Percentiles rank a stretch among this genome's conserved stretches.
These are phyloP conservation scores for Pedicia rivosa DNA, from an alignment of 2,888 invertebrate genomes.

Conservation along the genomic window DNA sequence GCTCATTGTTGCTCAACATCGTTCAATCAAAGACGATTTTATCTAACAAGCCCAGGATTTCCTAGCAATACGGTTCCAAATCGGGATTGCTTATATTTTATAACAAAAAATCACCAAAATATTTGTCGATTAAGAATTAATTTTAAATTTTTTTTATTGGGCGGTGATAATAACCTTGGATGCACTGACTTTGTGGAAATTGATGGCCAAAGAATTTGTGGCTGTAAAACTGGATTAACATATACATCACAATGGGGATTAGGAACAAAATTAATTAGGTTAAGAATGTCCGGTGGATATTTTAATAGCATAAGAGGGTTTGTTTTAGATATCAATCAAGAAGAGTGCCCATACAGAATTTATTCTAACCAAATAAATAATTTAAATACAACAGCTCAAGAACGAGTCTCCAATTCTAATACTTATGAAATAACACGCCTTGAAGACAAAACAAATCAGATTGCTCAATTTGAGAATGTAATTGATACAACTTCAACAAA, in stretches of 20 bases:
- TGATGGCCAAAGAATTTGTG: conserved; percentile 39
- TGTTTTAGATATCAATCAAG: conserved; percentile 37
- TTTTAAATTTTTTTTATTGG: conserved; percentile 38
- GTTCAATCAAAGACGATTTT: conserved; percentile 32
- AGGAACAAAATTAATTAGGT: conserved; percentile 30
- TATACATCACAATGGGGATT: conserved; percentile 22
- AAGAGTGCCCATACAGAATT: conserved; percentile 32
- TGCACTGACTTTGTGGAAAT: conserved; percentile 38
- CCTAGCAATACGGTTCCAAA: conserved; percentile 29
- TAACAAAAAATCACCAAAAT: conserved; percentile 31
- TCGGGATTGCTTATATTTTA: conserved; percentile 34
- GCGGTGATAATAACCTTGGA: conserved; percentile 19
- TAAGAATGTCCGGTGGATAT: conserved; percentile 30
- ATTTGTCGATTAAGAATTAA: conserved; percentile 36
- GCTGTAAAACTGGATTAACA: conserved; percentile 32
- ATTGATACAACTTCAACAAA: conserved; percentile 9
- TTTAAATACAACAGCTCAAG: neutral
- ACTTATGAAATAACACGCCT: neutral
- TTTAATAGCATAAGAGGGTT: conserved; percentile 33
- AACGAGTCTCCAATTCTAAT: neutral
- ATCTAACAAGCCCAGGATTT: conserved; percentile 39
- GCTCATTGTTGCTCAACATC: conserved; percentile 27
- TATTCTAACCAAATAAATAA: conserved; percentile 10
- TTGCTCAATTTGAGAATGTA: too few relatives aligned
- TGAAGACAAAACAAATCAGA: too few relatives aligned